Base-by-base conservation (phyloP, 2,113 vertebrate genomes). In the Hemichromis elongatus region DNA sequence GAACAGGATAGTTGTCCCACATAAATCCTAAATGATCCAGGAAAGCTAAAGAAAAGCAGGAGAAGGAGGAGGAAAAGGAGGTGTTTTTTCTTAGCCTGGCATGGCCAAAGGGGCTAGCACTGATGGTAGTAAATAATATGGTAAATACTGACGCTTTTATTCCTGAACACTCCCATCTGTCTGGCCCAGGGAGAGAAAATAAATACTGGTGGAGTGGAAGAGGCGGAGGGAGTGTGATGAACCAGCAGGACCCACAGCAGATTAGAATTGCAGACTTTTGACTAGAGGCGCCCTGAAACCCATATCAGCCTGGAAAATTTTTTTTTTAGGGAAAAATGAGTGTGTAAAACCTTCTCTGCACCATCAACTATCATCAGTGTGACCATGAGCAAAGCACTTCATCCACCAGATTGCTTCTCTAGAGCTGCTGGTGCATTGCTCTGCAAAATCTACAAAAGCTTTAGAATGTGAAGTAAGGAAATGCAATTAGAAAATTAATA, bases 61-160 rank as follows among this genome's bases (percentile, higher is more conserved):
- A 30, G 30, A 35, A 42, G 77, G 28, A 75, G 24, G 28, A 63
- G 24, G 83, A 8, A 28, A 54, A 73, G 14, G 2, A 45, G 18
- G 11, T 42, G 35, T 42, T 63, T 83, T 81, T 78, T 90, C 18
- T 80, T 78, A 3, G 73, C 45, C 75, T 33, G 57, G 52, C 26
- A 30, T 83, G 78, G 87, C 92, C 81, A 87, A 88, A 88, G 87
- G 85, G 85, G 50, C 54, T 45, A 47, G 77, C 5, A 19, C 59
- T 80, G 78, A 50, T 57, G 89, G 88, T 86, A 80, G 89, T 95
- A 92, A 94, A 95, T 93, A 94, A 92, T 88, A 88, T 89, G 88
- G 90, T 93, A 93, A 94, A 92, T 92, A 92, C 82, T 28, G 86
- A 92, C 28, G 52, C 88, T 92, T 93, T 95, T 95, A 90, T 93